Conservation (phyloP, 2,888 invertebrate genomes). For the Merodon equestris region DNA sequence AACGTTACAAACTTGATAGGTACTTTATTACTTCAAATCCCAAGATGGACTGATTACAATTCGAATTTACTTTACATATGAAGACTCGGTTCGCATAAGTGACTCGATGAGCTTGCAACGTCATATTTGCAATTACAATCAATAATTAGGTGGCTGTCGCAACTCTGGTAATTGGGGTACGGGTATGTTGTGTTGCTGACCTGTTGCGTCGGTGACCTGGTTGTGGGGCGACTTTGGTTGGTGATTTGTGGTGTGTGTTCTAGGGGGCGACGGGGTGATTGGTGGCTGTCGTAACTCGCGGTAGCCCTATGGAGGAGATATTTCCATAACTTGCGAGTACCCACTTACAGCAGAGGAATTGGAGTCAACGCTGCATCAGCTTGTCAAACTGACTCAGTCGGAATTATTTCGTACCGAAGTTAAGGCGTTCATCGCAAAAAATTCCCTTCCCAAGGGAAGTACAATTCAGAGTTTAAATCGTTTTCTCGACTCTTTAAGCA, state of each 20-base stretch:
- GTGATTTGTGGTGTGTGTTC: neutral
- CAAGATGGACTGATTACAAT: too few species aligned
- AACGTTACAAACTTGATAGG: too few species aligned
- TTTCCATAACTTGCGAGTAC: neutral
- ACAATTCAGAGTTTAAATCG: neutral
- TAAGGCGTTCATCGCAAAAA: neutral
- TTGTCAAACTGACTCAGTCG: neutral
- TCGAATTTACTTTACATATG: too few species aligned
- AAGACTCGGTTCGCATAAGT: too few species aligned
- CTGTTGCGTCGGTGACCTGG: too few species aligned
- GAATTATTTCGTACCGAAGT: neutral
- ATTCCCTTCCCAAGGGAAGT: neutral
- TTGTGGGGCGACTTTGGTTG: neutral
- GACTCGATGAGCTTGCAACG: too few species aligned
- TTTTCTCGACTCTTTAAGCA: conserved; percentile 4
- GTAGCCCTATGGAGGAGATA: neutral
- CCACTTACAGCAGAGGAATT: conserved; percentile 1
- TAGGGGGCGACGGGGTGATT: too few species aligned
- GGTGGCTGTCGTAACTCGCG: too few species aligned
- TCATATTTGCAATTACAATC: neutral
- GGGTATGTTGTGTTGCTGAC: neutral
- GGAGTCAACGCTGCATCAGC: neutral
- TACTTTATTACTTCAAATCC: too few species aligned
- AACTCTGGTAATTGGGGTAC: neutral
- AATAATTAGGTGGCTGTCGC: too few species aligned